Percentiles rank a stretch among this genome's conserved stretches.
Evolutionary conservation across 2,113 vertebrate genomes (phyloP).

Genomic region (Pagrus major): DNA sequence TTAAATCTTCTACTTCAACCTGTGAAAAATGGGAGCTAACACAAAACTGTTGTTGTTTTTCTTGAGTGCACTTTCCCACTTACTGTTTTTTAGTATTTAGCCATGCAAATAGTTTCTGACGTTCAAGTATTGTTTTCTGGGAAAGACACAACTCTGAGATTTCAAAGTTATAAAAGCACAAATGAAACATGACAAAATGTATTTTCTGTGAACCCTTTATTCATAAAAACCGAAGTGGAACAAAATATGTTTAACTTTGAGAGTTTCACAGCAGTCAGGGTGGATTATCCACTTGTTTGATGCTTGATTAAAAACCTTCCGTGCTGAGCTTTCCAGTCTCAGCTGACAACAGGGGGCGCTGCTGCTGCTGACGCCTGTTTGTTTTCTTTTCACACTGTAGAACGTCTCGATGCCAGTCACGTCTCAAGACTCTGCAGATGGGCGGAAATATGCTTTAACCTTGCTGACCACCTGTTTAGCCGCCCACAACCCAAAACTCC

Average conservation of each 20-base stretch:
- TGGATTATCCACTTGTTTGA: not conserved
- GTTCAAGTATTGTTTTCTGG: too few species aligned
- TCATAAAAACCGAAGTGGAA: not conserved
- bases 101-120: too few species aligned
- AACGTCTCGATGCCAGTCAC: constrained; percentile 5
- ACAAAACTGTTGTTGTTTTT: too few species aligned
- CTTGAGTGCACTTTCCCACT: too few species aligned
- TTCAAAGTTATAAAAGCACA: too few species aligned
- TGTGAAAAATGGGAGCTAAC: too few species aligned
- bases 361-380: not conserved
- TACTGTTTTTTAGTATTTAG: too few species aligned
- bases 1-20: too few species aligned
- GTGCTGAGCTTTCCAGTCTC: not conserved
- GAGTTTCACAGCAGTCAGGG: not conserved
- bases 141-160: too few species aligned
- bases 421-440: constrained; percentile 3
- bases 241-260: not conserved
- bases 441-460: constrained; percentile 63
- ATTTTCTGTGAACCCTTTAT: not conserved
- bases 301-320: not conserved
- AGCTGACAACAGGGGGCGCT: constrained; percentile 4
- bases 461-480: constrained; percentile 18
- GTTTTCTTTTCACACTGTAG: constrained; percentile 2
- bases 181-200: not conserved
- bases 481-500: constrained; percentile 59